Conservation (phyloP, 2,888 invertebrate genomes). For the Noctua janthina region DNA sequence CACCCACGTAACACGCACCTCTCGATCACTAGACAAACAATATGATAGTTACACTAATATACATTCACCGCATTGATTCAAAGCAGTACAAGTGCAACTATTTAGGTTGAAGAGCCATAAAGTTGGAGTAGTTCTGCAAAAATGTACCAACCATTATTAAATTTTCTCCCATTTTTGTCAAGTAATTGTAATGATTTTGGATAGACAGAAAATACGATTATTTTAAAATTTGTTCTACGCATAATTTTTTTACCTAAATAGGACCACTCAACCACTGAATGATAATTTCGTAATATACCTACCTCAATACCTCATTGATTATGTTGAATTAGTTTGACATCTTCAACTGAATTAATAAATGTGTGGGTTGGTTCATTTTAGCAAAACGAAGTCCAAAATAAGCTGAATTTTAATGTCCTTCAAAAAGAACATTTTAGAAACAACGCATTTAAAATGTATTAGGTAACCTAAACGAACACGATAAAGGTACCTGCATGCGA, state of each 20-base stretch:
- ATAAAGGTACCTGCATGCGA: slow-evolving; percentile 46
- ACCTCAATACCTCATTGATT: not conserved
- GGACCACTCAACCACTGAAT: not conserved
- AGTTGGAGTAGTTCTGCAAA: not conserved
- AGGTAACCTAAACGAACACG: slow-evolving; percentile 21
- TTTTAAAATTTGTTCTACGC: not conserved
- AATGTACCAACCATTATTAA: not conserved
- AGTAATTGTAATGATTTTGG: not conserved
- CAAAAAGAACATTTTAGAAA: slow-evolving; percentile 16
- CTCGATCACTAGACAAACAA: slow-evolving; percentile 27
- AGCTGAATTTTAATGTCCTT: not conserved
- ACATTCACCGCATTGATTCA: slow-evolving; percentile 19
- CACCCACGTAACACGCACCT: slow-evolving; percentile 36
- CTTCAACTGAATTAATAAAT: not conserved
- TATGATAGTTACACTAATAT: slow-evolving; percentile 44
- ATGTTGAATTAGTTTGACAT: not conserved
- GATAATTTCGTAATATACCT: not conserved
- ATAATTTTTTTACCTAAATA: not conserved
- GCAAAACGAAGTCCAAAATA: not conserved
- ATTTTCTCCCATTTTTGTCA: not conserved
- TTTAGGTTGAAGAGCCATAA: not conserved
- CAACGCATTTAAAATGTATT: slow-evolving; percentile 21
- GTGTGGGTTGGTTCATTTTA: not conserved
- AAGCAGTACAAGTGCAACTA: slow-evolving; percentile 6
- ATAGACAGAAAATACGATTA: no score